Evolutionary conservation across 2,113 vertebrate species (phyloP).

Genomic region (Cavia aperea): DNA sequence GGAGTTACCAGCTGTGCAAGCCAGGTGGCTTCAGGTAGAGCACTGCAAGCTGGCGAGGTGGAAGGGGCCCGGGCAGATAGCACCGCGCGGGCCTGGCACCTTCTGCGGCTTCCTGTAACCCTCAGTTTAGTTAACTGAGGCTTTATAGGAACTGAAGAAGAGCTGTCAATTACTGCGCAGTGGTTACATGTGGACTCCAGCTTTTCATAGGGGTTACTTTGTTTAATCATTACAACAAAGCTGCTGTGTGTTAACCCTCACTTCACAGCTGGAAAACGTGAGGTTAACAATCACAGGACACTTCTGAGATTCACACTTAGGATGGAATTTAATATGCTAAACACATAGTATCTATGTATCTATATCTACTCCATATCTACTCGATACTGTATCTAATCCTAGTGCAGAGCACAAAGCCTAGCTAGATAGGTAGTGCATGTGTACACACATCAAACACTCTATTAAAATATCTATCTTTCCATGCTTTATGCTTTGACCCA

Average conservation of each 20-base stretch:
- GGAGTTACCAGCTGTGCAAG: neutral
- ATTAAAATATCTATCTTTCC: neutral
- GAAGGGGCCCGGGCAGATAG: neutral
- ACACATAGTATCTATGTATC: neutral
- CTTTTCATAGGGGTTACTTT: neutral
- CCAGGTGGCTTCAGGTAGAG: neutral
- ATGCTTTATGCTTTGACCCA: neutral
- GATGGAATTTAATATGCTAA: neutral
- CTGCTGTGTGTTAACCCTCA: neutral
- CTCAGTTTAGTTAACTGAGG: neutral
- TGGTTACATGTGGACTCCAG: neutral
- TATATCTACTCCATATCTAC: too few species aligned
- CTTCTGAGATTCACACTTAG: neutral
- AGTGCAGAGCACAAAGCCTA: too few species aligned
- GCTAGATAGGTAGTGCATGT: neutral
- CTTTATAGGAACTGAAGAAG: neutral
- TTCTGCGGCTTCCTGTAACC: neutral
- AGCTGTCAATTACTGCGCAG: neutral
- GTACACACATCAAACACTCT: neutral
- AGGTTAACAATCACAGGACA: neutral
- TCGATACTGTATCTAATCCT: too few species aligned
- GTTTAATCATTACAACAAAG: neutral
- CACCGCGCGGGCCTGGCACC: fast-evolving
- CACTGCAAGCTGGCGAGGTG: neutral
- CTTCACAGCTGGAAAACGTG: neutral